These are phyloP conservation scores for Rhinatrema bivittatum DNA, from an alignment of 2,797 vertebrate genomes.

Conservation along the genomic window DNA sequence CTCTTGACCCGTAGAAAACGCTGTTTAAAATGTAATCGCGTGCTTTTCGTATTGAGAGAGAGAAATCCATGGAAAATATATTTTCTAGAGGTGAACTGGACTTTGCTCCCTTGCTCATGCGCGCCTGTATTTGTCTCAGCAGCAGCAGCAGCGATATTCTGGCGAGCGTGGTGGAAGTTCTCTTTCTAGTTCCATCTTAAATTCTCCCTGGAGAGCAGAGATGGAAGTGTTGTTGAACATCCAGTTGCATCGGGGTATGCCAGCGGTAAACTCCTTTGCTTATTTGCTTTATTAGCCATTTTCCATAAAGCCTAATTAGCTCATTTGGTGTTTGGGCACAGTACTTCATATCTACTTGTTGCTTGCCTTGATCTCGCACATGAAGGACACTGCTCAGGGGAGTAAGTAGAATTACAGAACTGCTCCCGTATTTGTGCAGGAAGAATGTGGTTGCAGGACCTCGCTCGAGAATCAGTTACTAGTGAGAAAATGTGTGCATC, in stretches of 20 bases:
- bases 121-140: too few relatives aligned
- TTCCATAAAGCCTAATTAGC: constrained; percentile 2
- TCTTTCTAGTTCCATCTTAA: neutral
- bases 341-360: constrained; percentile 16
- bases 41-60: neutral
- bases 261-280: accelerated
- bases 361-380: too few relatives aligned
- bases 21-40: neutral
- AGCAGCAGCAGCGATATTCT: constrained; percentile 16
- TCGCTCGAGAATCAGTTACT: too few relatives aligned
- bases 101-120: neutral
- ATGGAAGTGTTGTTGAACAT: neutral
- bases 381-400: too few relatives aligned
- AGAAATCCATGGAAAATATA: neutral
- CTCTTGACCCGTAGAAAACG: neutral
- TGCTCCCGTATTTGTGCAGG: too few relatives aligned
- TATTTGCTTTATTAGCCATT: neutral
- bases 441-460: too few relatives aligned
- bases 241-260: neutral
- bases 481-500: too few relatives aligned
- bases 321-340: constrained; percentile 10
- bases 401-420: too few relatives aligned
- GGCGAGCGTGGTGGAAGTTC: constrained; percentile 16
- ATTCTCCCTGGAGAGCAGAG: neutral
- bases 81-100: accelerated